These are phyloP conservation scores for Podarcis lilfordi DNA, from an alignment of 2,797 vertebrate genomes.

Conservation along the genomic window DNA sequence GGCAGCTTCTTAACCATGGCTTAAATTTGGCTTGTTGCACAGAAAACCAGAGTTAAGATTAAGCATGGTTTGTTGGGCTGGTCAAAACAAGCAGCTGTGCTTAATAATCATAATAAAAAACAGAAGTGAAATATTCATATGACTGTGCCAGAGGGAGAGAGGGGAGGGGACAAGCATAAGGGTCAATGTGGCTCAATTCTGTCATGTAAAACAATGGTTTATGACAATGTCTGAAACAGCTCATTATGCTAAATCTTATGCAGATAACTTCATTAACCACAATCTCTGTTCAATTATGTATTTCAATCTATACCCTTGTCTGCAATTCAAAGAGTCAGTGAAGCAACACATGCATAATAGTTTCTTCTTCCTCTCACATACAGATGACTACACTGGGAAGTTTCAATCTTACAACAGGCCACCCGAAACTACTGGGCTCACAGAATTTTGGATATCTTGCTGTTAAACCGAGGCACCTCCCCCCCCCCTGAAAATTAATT, in stretches of 20 bases:
- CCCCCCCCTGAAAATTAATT: not conserved
- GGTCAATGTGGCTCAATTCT: not conserved
- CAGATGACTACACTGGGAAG: not conserved
- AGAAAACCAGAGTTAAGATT: not conserved
- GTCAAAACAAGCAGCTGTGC: not conserved
- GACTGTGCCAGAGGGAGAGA: not conserved
- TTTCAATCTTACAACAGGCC: not conserved
- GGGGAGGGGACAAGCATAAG: not conserved
- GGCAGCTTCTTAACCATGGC: not conserved
- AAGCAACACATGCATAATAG: not conserved
- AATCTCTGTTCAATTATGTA: not conserved
- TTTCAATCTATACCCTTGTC: not conserved
- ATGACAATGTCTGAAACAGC: not conserved
- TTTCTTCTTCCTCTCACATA: not conserved
- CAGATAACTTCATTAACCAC: not conserved
- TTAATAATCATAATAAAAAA: not conserved
- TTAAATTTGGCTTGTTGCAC: not conserved
- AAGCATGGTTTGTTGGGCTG: not conserved
- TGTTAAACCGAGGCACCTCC: not conserved
- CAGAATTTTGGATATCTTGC: not conserved
- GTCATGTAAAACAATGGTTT: not conserved
- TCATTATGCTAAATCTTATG: not conserved
- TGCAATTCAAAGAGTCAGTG: not conserved
- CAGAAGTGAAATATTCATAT: not conserved
- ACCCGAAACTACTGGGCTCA: not conserved